Evolutionary conservation across 2,888 invertebrate genomes (phyloP).

Genomic region (Aphidoletes aphidimyza): DNA sequence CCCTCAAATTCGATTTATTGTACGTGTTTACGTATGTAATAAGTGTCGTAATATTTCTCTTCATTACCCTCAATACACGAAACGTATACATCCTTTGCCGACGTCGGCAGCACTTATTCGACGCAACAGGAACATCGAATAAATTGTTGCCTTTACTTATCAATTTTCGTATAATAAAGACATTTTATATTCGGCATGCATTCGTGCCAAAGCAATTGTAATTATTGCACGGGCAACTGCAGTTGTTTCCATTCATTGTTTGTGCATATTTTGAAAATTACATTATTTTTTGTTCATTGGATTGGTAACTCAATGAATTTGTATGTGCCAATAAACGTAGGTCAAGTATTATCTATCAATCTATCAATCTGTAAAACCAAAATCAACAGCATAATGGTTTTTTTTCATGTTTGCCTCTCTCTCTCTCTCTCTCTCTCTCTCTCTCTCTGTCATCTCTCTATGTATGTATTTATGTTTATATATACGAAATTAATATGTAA

Average conservation of each 20-base stretch:
- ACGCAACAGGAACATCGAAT: not conserved
- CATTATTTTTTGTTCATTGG: no score
- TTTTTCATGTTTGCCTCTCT: not conserved
- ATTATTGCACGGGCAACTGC: not conserved
- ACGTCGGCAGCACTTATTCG: not conserved
- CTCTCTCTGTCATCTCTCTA: not conserved
- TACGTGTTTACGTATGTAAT: not conserved
- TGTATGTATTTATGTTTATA: slow-evolving; percentile 21
- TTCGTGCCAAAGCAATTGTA: slow-evolving; percentile 14
- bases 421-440: not conserved
- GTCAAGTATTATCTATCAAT: not conserved
- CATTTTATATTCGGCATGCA: slow-evolving; percentile 11
- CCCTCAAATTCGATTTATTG: not conserved
- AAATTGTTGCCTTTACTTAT: not conserved
- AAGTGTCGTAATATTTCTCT: slow-evolving; percentile 47
- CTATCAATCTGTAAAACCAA: not conserved
- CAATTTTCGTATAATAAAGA: slow-evolving; percentile 24
- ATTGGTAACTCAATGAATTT: no score
- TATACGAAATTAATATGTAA: slow-evolving; percentile 51
- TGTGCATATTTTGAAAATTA: no score
- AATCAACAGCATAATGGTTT: not conserved
- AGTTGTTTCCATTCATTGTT: no score
- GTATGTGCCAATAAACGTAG: not conserved
- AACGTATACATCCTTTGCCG: not conserved
- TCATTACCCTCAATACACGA: not conserved